Conservation (phyloP, 1,140 invertebrate species). For the Melipona quadrifasciata region DNA sequence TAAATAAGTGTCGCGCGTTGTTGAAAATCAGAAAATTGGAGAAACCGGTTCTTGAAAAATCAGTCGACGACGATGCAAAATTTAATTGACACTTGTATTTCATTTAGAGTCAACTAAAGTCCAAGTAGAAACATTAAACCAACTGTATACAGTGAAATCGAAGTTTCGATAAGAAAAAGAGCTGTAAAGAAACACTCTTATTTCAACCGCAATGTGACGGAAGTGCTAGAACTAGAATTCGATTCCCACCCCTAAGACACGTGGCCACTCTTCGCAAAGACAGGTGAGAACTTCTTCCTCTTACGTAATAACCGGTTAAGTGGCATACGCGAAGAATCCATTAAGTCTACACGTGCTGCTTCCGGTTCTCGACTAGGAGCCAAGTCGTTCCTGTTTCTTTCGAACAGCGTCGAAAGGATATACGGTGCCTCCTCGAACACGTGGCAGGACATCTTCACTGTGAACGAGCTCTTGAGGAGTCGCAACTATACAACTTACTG, state of each 20-base stretch:
- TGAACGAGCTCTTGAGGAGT: neutral
- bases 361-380: constrained; percentile 46
- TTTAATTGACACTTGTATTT: neutral
- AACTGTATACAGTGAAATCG: neutral
- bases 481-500: neutral
- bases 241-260: constrained; percentile 7
- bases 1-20: no score
- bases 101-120: no score
- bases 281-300: constrained; percentile 18
- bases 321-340: constrained; percentile 37
- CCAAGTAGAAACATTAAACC: no score
- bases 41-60: neutral
- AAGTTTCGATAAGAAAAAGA: neutral
- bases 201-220: neutral
- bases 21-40: neutral
- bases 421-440: constrained; percentile 53
- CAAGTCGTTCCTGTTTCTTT: constrained; percentile 30
- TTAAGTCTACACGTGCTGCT: constrained; percentile 57
- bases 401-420: constrained; percentile 32
- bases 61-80: neutral
- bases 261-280: constrained; percentile 22
- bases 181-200: neutral
- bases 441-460: constrained; percentile 69
- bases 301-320: constrained; percentile 43
- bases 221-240: neutral